Base-by-base conservation (phyloP, 2,888 invertebrate species). In the Lasioglossum vierecki region DNA sequence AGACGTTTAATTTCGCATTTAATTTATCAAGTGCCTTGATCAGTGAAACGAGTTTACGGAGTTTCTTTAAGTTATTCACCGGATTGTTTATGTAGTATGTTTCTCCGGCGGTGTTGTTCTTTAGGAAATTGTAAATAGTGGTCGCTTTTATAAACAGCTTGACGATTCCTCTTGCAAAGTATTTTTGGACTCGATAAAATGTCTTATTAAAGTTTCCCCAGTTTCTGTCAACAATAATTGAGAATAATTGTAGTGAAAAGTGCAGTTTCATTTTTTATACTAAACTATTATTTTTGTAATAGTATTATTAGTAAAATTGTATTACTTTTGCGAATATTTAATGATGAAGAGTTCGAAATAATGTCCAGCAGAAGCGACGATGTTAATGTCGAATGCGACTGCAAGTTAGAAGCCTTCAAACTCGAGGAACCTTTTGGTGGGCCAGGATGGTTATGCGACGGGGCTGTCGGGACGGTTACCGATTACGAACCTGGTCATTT, bases 401-500 rank as follows among this genome's bases (percentile, higher is more conserved):
- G n/a, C 39, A 11, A 41, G 35, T 70, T 70, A 13, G 35, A 70
- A 41, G 11, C 39, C 1, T 5, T 18, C 13, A 22, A 13, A n/a
- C 11, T 66, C 18, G 8, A 66, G 2, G 35, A 66, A 15, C 8
- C 35, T 35, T 30, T 35, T 30, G 35, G 35, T 66, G 63, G 63
- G n/a, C 60, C 71, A 2, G 18, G 68, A 9, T 18, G 30, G 4
- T 8, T 44, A 41, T 49, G 39, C 77, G 78, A 68, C 78, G 11
- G 22, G 63, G 74, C 30, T 39, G 71, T 76, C 46, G 68, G 46
- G 78, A 83, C 70, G 70, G 83, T 84, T 83, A 85, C 41, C 81
- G 71, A 88, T 81, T 79, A 75, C 76, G 68, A 76, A 53, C 66
- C 83, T 2, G 46, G 66, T 70, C 70, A 57, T 83, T 81, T 68